Base-by-base conservation (phyloP, 2,113 vertebrate genomes). In the Nothoprocta pentlandii region DNA sequence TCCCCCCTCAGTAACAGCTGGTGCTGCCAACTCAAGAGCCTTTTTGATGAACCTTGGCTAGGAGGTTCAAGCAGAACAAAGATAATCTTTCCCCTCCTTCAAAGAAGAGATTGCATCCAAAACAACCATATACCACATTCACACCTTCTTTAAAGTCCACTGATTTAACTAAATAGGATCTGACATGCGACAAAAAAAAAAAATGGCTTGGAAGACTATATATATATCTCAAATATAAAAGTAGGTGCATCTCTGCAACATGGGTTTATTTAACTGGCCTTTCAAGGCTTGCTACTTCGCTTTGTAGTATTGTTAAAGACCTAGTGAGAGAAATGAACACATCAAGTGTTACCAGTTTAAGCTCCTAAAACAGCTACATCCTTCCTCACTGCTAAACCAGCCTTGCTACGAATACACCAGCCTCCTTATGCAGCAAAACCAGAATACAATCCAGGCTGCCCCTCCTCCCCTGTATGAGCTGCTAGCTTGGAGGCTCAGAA, bases 381-480 rank as follows among this genome's bases (percentile, higher is more conserved):
- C 42, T 85, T 54, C 26, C 25, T 28, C 56, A 75, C 15, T 4
- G 25, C 47, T 39, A 54, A 69, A 77, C 11, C 23, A 41, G 26
- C 41, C 39, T 49, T 19, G 6, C 22, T 34, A 68, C 2, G 51
- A 76, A 70, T 70, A 59, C 0, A 22, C 26, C 3, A 28, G 41
- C 17, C 32, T 75, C 68, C 28, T 73, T 51, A 17, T 12, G 23
- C 0, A 2, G 53, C 61, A 32, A 28, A 21, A 80, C 36, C 0
- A 51, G 0, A 41, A 61, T 6, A n/a, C 9, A 64, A 32, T 32
- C 32, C 3, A 0, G 46, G 1, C 56, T 20, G 23, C 47, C 59
- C 25, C 46, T 41, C 28, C n/a, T 63, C 5, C 14, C 16, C 46
- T 16, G 8, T 3, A 16, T 0, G 1, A 76, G 36, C 44, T 51